These are phyloP conservation scores for Cyclophora albipunctata DNA, from an alignment of 2,888 invertebrate species.

Conservation along the genomic window DNA sequence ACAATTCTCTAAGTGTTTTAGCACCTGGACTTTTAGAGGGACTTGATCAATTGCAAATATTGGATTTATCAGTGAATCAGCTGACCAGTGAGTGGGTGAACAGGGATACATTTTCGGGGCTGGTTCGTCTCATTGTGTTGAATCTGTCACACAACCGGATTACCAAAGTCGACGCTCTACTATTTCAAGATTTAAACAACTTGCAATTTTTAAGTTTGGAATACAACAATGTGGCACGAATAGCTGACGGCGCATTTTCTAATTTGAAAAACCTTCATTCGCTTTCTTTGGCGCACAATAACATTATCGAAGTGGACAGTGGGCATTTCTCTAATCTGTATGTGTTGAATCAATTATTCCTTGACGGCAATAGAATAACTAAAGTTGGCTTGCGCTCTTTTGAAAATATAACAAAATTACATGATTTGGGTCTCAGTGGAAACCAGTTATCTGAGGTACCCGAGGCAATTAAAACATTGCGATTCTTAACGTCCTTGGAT, in stretches of 20 bases:
- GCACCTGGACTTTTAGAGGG: slow-evolving; percentile 84
- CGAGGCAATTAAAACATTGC: slow-evolving; percentile 80
- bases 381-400: slow-evolving; percentile 82
- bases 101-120: slow-evolving; percentile 83
- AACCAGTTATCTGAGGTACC: slow-evolving; percentile 83
- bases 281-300: slow-evolving; percentile 83
- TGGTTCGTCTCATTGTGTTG: slow-evolving; percentile 82
- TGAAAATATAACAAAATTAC: slow-evolving; percentile 84
- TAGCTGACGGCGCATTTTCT: slow-evolving; percentile 83
- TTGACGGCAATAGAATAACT: slow-evolving; percentile 84
- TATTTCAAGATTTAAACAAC: slow-evolving; percentile 84
- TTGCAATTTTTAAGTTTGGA: slow-evolving; percentile 85
- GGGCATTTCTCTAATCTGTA: slow-evolving; percentile 83
- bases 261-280: slow-evolving; percentile 86
- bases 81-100: slow-evolving; percentile 86
- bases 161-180: slow-evolving; percentile 80
- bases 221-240: slow-evolving; percentile 80
- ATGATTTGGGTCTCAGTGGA: slow-evolving; percentile 84
- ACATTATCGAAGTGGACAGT: slow-evolving; percentile 79
- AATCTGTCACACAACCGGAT: slow-evolving; percentile 84
- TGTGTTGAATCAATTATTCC: slow-evolving; percentile 82
- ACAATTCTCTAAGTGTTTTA: slow-evolving; percentile 84
- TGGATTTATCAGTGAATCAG: slow-evolving; percentile 84
- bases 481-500: slow-evolving; percentile 84
- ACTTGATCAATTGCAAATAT: slow-evolving; percentile 81